Evolutionary conservation across 2,888 invertebrate genomes (phyloP).

Genomic region (Eupithecia abbreviata): DNA sequence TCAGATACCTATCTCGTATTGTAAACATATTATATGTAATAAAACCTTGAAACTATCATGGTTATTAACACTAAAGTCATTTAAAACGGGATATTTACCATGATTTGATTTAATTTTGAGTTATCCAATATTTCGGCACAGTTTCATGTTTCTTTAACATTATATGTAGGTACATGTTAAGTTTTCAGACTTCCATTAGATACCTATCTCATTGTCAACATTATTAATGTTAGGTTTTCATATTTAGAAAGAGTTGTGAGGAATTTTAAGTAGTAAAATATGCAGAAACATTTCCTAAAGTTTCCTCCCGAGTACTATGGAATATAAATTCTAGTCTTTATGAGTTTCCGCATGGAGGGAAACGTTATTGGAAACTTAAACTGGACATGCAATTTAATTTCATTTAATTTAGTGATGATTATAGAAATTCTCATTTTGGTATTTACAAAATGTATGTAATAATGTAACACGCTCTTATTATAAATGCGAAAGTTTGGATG

Average conservation of each 20-base stretch:
- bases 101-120: too few relatives aligned
- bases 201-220: not conserved
- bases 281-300: not conserved
- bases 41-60: too few relatives aligned
- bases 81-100: too few relatives aligned
- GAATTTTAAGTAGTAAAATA: not conserved
- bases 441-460: not conserved
- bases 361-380: not conserved
- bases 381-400: conserved; percentile 1
- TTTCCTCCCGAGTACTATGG: not conserved
- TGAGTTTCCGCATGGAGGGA: not conserved
- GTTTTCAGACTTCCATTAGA: not conserved
- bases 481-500: too few relatives aligned
- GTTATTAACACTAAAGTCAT: too few relatives aligned
- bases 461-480: too few relatives aligned
- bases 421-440: not conserved
- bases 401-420: not conserved
- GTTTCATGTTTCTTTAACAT: too few relatives aligned
- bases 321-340: not conserved
- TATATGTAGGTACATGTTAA: too few relatives aligned
- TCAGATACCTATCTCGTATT: not conserved
- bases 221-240: not conserved
- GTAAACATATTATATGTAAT: not conserved
- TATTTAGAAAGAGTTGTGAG: not conserved
- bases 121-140: too few relatives aligned